Evolutionary conservation across 1,140 invertebrate species (phyloP), one percentile per base, ranked within the genome.

Genomic region (Cylas formicarius): DNA sequence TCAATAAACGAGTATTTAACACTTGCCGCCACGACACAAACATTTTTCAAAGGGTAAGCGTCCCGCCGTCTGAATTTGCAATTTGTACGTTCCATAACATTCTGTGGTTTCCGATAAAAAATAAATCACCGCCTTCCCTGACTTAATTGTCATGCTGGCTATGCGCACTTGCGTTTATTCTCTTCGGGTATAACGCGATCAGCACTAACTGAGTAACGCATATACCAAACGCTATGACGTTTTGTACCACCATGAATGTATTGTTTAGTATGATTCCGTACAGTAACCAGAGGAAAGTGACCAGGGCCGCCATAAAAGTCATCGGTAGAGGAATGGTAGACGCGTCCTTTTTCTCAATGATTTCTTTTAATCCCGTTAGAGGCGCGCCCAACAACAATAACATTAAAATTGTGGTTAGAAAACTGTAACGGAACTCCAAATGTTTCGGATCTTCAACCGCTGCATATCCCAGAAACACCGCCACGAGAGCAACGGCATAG

Each of bases 181-280:
- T n/a, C n/a, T n/a, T n/a, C n/a, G 51, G 51, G 21, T 49, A 53
- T 16, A 32, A 10, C 11, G 46, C 37, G 64, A 84, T 81, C 32
- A 86, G 64, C 0, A 71, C 67, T 28, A 86, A 60, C 57, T 86
- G 82, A 18, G 70, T 56, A 2, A 68, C 54, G 45, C 74, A 77
- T 26, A 86, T 59, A 0, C 58, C 20, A 14, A 83, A 69, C 2
- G 74, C 75, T 22, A 84, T 71, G 1, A 72, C 55, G 61, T 86
- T 86, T 72, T 86, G 84, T 71, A 90, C 83, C 53, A 87, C 73
- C 52, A 90, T 72, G 62, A 89, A 87, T 42, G 67, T 57, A 62
- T 91, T 86, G 32, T 76, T 69, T 41, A 89, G 75, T 31, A 88
- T 80, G 38, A 86, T 70, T 7, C 85, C 88, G 63, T 90, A 90